These are phyloP conservation scores for Diadophis punctatus DNA, from an alignment of 2,113 vertebrate species.

Conservation along the genomic window DNA sequence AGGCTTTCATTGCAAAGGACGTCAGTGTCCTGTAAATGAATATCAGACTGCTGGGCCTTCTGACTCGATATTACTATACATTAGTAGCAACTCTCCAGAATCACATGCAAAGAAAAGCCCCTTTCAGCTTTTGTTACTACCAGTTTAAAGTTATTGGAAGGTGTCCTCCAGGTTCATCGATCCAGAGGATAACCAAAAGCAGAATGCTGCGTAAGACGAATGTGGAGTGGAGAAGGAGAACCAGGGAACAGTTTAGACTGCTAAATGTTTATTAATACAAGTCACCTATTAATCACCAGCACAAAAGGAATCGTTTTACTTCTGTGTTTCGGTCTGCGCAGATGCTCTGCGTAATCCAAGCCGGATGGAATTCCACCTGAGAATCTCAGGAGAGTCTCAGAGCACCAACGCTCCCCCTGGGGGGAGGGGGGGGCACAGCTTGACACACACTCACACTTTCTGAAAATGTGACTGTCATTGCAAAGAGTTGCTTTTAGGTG, in stretches of 20 bases:
- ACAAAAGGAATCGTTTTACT: neutral
- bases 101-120: neutral
- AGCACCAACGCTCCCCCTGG: too few relatives aligned
- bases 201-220: neutral
- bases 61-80: neutral
- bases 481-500: neutral
- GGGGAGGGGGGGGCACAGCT: neutral
- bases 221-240: neutral
- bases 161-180: neutral
- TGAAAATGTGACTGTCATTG: neutral
- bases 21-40: too few relatives aligned
- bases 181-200: neutral
- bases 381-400: neutral
- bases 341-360: conserved; percentile 10
- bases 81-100: neutral
- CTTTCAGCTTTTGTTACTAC: neutral
- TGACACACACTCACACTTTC: neutral
- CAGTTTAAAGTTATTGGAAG: neutral
- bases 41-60: neutral
- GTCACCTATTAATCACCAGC: neutral
- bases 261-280: neutral
- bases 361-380: neutral
- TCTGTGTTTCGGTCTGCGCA: neutral
- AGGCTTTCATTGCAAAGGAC: neutral
- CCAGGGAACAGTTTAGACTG: neutral